Conservation (phyloP, 2,797 vertebrate species). For the Oreortyx pictus region DNA sequence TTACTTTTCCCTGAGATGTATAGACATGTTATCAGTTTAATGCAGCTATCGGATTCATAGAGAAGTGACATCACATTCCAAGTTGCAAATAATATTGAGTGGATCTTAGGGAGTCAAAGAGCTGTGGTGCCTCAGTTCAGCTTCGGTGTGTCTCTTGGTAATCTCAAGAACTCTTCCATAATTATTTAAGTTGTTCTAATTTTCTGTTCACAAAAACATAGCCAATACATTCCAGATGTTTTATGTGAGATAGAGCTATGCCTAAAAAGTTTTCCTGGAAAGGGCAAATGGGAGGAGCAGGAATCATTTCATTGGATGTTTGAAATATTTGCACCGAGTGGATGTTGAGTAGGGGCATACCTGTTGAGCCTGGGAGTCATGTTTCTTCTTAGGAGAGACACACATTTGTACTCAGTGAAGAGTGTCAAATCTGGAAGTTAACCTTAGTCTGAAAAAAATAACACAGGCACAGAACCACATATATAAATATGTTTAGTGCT, state of each 20-base stretch:
- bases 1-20: conserved; percentile 77
- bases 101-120: conserved; percentile 17
- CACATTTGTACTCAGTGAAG: conserved; percentile 23
- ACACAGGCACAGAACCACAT: background rate
- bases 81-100: conserved; percentile 66
- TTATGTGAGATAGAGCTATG: background rate
- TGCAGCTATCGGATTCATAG: conserved; percentile 70
- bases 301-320: conserved; percentile 32
- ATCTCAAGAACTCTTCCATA: conserved; percentile 32
- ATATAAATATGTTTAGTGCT: background rate
- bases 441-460: background rate
- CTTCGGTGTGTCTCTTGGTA: conserved; percentile 10
- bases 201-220: conserved; percentile 61
- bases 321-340: conserved; percentile 5
- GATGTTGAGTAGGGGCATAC: conserved; percentile 2
- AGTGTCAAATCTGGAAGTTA: conserved; percentile 37
- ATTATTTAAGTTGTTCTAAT: conserved; percentile 64
- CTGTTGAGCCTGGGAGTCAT: conserved; percentile 49
- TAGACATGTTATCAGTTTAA: conserved; percentile 79
- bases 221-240: background rate
- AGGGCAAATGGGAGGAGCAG: conserved; percentile 36
- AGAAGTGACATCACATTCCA: conserved; percentile 62
- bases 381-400: background rate
- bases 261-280: conserved; percentile 45
- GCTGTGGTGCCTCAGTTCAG: background rate